Conservation (phyloP, 2,797 vertebrate species). For the Lutjanus campechanus region DNA sequence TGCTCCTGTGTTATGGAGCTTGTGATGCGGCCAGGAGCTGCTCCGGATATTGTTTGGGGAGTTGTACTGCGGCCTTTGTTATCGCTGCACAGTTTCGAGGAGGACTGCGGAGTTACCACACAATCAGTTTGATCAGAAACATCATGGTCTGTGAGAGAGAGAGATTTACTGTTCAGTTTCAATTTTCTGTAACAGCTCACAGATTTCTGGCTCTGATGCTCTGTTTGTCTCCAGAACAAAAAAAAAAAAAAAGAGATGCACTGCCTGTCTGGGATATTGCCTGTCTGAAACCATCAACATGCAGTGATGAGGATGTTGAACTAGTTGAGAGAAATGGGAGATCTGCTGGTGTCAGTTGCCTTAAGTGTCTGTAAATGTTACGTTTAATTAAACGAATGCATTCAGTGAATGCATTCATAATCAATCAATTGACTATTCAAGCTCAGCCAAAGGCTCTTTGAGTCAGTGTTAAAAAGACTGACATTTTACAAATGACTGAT, state of each 20-base stretch:
- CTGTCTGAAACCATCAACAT: constrained; percentile 8
- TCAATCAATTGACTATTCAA: constrained; percentile 33
- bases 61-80: not conserved
- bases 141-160: not conserved
- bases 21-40: constrained; percentile 2
- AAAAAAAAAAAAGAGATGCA: constrained; percentile 26
- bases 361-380: constrained; percentile 19
- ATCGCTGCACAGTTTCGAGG: not conserved
- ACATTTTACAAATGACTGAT: constrained; percentile 47
- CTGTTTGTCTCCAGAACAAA: constrained; percentile 9
- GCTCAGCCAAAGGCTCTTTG: constrained; percentile 22
- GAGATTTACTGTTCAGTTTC: not conserved
- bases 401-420: constrained; percentile 36
- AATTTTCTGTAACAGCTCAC: constrained; percentile 21
- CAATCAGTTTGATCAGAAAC: constrained; percentile 2
- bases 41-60: constrained; percentile 1
- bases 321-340: constrained; percentile 18
- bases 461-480: constrained; percentile 27
- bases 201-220: constrained; percentile 20
- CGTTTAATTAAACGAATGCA: constrained; percentile 31
- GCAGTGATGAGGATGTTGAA: constrained; percentile 26
- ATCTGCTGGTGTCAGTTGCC: constrained; percentile 21
- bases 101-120: not conserved
- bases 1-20: constrained; percentile 6
- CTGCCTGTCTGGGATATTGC: constrained; percentile 8